Base-by-base conservation (phyloP, 2,888 invertebrate genomes). In the Pollenia griseotomentosa region DNA sequence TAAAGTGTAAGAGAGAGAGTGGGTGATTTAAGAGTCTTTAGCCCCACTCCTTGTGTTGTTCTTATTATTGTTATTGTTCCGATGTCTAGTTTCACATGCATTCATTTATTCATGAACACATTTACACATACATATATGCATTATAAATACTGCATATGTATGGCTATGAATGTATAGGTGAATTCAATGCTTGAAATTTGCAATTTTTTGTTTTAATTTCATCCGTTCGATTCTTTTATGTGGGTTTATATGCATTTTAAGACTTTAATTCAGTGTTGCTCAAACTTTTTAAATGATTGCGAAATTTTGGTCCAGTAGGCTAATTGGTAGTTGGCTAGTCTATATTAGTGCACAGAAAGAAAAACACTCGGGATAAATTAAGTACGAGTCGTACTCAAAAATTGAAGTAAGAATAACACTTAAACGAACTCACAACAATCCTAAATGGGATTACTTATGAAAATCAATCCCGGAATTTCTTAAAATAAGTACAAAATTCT, bases 1-100 rank as follows among this genome's bases (percentile, higher is more conserved):
- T 73, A 33, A 71, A 53, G 46, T 11, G n/a, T 46, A 3, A 65
- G 86, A 77, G 86, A 77, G 77, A 81, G 80, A 81, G 86, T 87
- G 86, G 83, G 86, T 87, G 86, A 81, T 87, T 87, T 81, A 86
- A 83, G 65, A 80, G 59, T 65, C 19, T 80, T 66, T 48, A 77
- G 73, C 73, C 61, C 83, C 83, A 83, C 86, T 81, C 80, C 80
- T 78, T 53, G 33, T 33, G 33, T 33, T 33, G 33, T 33, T 33
- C 33, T 33, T 33, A 33, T 33, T 33, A 33, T 33, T 33, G 33
- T 33, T 33, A 6, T 48, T 74, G 46, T 55, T 71, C 57, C 14
- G 23, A 51, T 59, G 71, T 74, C 61, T 80, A 63, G 53, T 68
- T 46, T 23, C 23, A 33, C 19, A 63, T 55, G 53, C 51, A 44